Percentiles rank a stretch among this genome's conserved stretches.
Conservation (phyloP, 2,797 vertebrate species). For the Todus mexicanus region DNA sequence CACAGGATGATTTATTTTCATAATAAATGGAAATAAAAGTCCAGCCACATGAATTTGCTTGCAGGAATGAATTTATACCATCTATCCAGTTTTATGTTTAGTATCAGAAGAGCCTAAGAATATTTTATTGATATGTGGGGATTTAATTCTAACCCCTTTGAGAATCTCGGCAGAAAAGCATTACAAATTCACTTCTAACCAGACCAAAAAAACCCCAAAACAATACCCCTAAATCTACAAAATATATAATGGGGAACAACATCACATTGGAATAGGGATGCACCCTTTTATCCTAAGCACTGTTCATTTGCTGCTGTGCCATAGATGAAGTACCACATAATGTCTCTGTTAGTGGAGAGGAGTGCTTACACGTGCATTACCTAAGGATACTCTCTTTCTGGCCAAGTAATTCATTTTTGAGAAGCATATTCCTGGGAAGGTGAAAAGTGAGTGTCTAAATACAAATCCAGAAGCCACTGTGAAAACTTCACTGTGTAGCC, state of each 20-base stretch:
- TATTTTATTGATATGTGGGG: neutral
- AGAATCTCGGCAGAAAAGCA: neutral
- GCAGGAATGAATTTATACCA: neutral
- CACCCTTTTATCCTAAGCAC: neutral
- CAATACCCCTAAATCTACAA: neutral
- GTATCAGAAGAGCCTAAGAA: neutral
- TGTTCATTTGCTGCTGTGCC: neutral
- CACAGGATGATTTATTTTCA: neutral
- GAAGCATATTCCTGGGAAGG: neutral
- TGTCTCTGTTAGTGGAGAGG: neutral
- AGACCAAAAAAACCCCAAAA: neutral
- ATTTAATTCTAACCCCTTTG: neutral
- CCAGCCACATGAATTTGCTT: neutral
- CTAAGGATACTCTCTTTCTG: conserved; percentile 38
- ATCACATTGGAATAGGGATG: neutral
- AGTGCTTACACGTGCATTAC: conserved; percentile 11
- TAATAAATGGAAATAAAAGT: conserved; percentile 26
- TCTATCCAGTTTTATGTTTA: neutral
- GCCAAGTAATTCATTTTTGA: conserved; percentile 29
- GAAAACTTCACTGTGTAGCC: neutral
- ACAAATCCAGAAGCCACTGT: neutral
- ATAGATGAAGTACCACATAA: neutral
- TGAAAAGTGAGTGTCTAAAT: neutral
- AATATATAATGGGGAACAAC: neutral
- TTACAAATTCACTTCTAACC: neutral